phyloP scores from a whole-genome alignment of 2,888 invertebrate genomes.

The Cheilosia grossa region DNA sequence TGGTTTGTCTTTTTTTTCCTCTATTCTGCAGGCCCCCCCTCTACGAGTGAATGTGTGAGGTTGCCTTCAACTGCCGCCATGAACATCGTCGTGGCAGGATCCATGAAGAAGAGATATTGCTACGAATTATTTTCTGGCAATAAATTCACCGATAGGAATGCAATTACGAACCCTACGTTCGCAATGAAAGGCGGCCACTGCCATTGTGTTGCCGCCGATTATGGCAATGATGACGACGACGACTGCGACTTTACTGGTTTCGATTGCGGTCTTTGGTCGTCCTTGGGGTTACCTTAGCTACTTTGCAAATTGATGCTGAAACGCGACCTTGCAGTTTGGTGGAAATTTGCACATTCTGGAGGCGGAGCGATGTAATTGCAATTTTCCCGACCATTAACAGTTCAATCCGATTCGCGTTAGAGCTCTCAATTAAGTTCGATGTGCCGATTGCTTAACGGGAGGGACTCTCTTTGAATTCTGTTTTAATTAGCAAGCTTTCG shows the following conservation, averaged over 20 bases:
- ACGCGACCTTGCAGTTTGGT: conserved; percentile 25
- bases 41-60: conserved; percentile 25
- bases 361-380: conserved; percentile 26
- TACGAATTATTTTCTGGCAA: conserved; percentile 73
- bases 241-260: conserved; percentile 15
- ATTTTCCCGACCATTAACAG: conserved; percentile 24
- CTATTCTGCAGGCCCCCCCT: conserved; percentile 1
- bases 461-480: not conserved
- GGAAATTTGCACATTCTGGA: conserved; percentile 52
- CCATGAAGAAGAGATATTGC: conserved; percentile 72
- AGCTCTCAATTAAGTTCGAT: conserved; percentile 51
- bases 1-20: conserved; percentile 15
- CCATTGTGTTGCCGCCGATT: conserved; percentile 35
- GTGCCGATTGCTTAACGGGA: conserved; percentile 2
- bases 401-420: conserved; percentile 51
- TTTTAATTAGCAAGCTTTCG: conserved; percentile 17
- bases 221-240: not conserved
- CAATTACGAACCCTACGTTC: conserved; percentile 71
- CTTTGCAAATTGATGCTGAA: conserved; percentile 35
- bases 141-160: conserved; percentile 74
- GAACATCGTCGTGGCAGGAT: conserved; percentile 34
- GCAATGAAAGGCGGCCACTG: conserved; percentile 64
- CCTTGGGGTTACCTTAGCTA: conserved; percentile 2
- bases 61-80: conserved; percentile 13
- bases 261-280: conserved; percentile 3